Evolutionary conservation across 1,140 invertebrate species (phyloP), one percentile per base, ranked within the genome.

Genomic region (Venustaconcha ellipsiformis): DNA sequence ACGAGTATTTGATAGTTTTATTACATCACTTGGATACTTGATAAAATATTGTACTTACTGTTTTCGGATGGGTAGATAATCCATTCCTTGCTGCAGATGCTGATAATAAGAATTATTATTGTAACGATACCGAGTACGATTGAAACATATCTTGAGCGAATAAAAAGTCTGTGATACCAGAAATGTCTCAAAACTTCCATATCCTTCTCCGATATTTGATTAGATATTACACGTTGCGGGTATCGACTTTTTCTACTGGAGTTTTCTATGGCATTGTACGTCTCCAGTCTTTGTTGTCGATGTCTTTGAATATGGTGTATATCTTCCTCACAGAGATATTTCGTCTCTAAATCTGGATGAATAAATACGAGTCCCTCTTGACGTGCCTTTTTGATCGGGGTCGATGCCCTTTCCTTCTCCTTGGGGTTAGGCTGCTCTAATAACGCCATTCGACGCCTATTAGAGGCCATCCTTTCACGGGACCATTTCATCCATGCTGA

Each of bases 401-500:
- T 89, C 18, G 88, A 84, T 63, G 87, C 83, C 15, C 88, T 72
- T 58, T 81, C 82, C 23, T 77, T 73, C 56, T 82, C 79, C 56
- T 80, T 72, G 15, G 82, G 77, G n/a, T 80, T 76, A 1, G 70
- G 76, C 57, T 86, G 82, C 14, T 86, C 88, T 67, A 88, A 75
- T 14, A 84, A 74, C 58, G 88, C 84, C n/a, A 88, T 72, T 37
- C 83, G 71, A 23, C 84, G 72, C 68, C 85, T 81, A 67, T 78
- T 87, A 1, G 88, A 88, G 2, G 84, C 84, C 4, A 87, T 71
- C 14, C 88, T 75, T 23, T 87, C 87, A 20, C 78, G 73, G 15
- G 87, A 88, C 88, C 88, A 89, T 74, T 80, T 81, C 60, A 84
- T 84, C 88, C 88, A 89, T 8, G 83, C 80, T 14, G 86, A 89